Evolutionary conservation across 2,888 invertebrate genomes (phyloP).

Genomic region (Melipona beecheii): DNA sequence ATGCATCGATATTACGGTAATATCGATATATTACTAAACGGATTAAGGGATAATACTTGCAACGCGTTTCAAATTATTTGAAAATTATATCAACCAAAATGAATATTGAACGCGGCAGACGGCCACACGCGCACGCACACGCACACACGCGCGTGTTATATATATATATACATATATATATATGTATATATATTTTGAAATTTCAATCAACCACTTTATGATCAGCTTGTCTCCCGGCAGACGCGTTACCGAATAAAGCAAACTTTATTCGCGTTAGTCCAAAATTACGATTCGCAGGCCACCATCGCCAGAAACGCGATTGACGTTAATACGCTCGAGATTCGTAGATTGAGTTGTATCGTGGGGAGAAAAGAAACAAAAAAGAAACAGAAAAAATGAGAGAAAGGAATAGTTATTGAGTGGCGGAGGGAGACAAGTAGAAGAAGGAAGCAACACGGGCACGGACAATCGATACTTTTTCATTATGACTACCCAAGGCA

Average conservation of each 20-base stretch:
- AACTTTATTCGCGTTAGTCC: neutral
- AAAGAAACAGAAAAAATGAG: neutral
- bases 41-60: constrained; percentile 42
- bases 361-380: neutral
- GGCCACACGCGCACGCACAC: neutral
- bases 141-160: neutral
- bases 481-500: constrained; percentile 71
- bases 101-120: constrained; percentile 24
- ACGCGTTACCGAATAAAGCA: neutral
- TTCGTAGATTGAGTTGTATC: constrained; percentile 31
- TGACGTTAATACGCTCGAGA: constrained; percentile 26
- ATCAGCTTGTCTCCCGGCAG: neutral
- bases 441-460: constrained; percentile 36
- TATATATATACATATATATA: neutral
- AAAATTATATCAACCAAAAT: constrained; percentile 46
- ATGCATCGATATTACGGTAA: constrained; percentile 23
- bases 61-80: constrained; percentile 45
- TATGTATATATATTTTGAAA: constrained; percentile 10
- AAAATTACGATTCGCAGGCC: constrained; percentile 18
- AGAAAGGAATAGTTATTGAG: constrained; percentile 18
- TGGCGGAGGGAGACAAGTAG: neutral
- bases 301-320: constrained; percentile 1
- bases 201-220: constrained; percentile 37
- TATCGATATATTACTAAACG: constrained; percentile 35
- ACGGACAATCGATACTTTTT: constrained; percentile 71